phyloP scores from a whole-genome alignment of 1,140 invertebrate genomes.

The Liolophura sinensis region DNA sequence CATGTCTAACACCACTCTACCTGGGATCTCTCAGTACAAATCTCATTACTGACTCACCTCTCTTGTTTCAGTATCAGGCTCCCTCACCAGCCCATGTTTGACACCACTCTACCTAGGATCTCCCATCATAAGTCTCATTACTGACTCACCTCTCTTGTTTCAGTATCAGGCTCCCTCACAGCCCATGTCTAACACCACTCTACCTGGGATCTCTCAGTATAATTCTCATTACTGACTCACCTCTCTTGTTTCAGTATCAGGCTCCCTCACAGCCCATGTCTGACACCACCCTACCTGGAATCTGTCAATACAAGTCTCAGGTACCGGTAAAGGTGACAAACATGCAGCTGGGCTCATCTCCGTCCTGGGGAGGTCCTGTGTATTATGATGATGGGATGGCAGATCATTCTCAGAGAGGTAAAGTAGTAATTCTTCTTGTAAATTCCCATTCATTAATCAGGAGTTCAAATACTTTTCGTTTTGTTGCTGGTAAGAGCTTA shows the following conservation, averaged over 20 bases:
- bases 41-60: no score
- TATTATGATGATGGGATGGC: constrained; percentile 37
- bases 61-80: no score
- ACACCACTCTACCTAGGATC: constrained; percentile 48
- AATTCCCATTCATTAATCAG: no score
- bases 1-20: constrained; percentile 31
- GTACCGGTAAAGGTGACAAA: constrained; percentile 56
- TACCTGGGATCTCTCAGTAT: constrained; percentile 44
- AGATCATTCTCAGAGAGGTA: constrained; percentile 38
- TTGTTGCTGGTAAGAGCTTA: no score
- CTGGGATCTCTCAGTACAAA: no score
- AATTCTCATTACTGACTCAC: no score
- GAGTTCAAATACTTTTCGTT: no score
- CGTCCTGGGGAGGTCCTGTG: constrained; percentile 36
- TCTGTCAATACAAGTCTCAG: constrained; percentile 46
- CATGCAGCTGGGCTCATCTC: constrained; percentile 46
- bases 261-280: constrained; percentile 11
- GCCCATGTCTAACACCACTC: constrained; percentile 28
- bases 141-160: no score
- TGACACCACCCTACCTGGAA: constrained; percentile 46
- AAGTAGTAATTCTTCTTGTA: not conserved
- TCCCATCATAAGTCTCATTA: no score
- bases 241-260: no score
- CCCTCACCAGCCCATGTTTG: constrained; percentile 21
- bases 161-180: no score